Conservation (phyloP, 2,113 vertebrate genomes). For the Egretta garzetta region DNA sequence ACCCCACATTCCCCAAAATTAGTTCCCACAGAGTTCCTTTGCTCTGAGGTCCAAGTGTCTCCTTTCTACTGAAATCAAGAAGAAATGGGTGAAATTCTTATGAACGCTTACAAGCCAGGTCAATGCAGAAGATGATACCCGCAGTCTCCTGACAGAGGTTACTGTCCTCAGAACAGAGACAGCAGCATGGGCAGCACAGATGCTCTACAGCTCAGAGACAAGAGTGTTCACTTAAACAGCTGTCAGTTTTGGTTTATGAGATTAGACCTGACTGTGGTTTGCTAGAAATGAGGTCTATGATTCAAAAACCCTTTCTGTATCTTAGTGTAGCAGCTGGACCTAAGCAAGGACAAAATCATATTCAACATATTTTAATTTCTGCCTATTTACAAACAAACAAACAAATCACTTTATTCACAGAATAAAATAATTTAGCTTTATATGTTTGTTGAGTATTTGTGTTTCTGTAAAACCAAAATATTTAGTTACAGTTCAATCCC, state of each 20-base stretch:
- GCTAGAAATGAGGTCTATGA: neutral
- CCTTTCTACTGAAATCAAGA: neutral
- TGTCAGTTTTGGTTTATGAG: neutral
- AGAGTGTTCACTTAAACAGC: neutral
- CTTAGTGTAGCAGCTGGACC: neutral
- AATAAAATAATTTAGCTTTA: neutral
- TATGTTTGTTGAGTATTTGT: neutral
- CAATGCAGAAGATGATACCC: too few relatives aligned
- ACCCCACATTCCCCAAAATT: neutral
- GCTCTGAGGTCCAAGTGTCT: too few relatives aligned
- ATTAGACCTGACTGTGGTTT: neutral
- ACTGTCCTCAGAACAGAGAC: too few relatives aligned
- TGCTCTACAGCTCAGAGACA: neutral
- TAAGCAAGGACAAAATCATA: neutral
- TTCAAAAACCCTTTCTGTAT: neutral
- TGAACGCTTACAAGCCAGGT: fast-evolving
- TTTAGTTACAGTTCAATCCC: neutral
- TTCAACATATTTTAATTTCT: neutral
- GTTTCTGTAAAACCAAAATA: neutral
- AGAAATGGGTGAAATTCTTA: neutral
- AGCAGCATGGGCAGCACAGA: neutral
- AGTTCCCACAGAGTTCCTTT: neutral
- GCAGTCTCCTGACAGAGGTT: neutral
- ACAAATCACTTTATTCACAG: neutral
- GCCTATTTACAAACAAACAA: neutral